A percentile compares a stretch with the other conserved stretches of the same genome.
Conservation (phyloP, 1,140 invertebrate species). For the Lamellibrachia luymesi region DNA sequence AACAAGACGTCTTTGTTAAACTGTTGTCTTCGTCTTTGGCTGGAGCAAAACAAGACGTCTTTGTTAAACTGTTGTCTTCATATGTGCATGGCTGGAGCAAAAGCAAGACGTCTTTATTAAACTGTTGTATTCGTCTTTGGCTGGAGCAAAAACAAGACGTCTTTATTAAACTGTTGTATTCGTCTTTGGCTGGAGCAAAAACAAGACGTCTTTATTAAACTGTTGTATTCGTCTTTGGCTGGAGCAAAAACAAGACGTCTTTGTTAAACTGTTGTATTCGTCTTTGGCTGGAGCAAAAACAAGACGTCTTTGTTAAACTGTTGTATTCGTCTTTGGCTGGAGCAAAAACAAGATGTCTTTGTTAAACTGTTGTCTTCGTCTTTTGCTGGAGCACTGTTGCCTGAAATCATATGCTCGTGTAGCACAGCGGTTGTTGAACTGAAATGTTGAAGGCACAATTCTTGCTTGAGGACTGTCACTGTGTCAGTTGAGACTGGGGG, state of each 20-base stretch:
- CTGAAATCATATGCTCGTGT: neutral
- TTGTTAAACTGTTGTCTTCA: neutral
- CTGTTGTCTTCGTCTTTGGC: neutral
- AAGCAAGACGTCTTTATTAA: too few relatives aligned
- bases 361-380: too few relatives aligned
- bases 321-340: too few relatives aligned
- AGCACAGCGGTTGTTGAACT: neutral
- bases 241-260: neutral
- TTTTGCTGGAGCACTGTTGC: too few relatives aligned
- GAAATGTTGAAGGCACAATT: neutral
- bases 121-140: too few relatives aligned
- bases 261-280: too few relatives aligned
- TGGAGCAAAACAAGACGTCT: neutral
- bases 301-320: too few relatives aligned
- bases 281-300: too few relatives aligned
- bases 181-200: neutral
- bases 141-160: too few relatives aligned
- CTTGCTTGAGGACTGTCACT: neutral
- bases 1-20: neutral
- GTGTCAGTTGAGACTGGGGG: neutral
- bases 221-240: neutral
- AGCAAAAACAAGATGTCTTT: too few relatives aligned
- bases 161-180: too few relatives aligned
- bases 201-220: neutral
- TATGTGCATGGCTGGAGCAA: too few relatives aligned